These are phyloP conservation scores for Colostygia pectinataria DNA, from an alignment of 2,888 invertebrate species.

Conservation along the genomic window DNA sequence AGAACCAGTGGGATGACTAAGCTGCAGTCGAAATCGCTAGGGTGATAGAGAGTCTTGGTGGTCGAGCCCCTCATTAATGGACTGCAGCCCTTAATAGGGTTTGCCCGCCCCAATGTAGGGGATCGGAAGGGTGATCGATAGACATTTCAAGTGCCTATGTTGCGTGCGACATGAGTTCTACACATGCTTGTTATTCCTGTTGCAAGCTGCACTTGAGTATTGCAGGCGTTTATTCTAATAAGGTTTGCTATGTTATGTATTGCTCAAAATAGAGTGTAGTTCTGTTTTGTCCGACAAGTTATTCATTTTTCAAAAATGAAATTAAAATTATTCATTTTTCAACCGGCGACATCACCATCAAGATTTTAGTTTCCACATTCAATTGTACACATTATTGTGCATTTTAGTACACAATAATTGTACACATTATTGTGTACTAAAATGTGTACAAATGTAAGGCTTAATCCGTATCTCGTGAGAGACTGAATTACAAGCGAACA, in stretches of 20 bases:
- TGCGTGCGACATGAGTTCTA: constrained; percentile 22
- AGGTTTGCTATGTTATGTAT: neutral
- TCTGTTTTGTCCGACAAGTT: no score
- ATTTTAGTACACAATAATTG: no score
- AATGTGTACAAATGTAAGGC: constrained; percentile 32
- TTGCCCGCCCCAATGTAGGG: constrained; percentile 42
- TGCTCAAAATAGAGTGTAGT: neutral
- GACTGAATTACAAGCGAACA: constrained; percentile 39
- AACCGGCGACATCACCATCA: no score
- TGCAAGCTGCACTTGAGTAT: neutral
- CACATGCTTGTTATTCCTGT: constrained; percentile 1
- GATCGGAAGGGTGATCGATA: constrained; percentile 47
- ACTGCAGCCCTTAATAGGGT: constrained; percentile 44
- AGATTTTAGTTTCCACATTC: no score
- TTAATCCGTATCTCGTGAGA: constrained; percentile 32
- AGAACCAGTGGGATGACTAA: neutral
- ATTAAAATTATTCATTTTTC: no score
- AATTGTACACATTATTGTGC: no score
- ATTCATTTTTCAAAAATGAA: no score
- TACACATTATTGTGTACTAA: no score
- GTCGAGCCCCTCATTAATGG: constrained; percentile 38
- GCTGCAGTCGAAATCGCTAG: constrained; percentile 7
- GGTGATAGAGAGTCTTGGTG: constrained; percentile 17
- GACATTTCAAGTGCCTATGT: constrained; percentile 32
- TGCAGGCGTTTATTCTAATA: neutral